Percentiles rank a stretch among this genome's conserved stretches.
Conservation (phyloP, 2,113 vertebrate genomes). For the Cichladusa arquata region DNA sequence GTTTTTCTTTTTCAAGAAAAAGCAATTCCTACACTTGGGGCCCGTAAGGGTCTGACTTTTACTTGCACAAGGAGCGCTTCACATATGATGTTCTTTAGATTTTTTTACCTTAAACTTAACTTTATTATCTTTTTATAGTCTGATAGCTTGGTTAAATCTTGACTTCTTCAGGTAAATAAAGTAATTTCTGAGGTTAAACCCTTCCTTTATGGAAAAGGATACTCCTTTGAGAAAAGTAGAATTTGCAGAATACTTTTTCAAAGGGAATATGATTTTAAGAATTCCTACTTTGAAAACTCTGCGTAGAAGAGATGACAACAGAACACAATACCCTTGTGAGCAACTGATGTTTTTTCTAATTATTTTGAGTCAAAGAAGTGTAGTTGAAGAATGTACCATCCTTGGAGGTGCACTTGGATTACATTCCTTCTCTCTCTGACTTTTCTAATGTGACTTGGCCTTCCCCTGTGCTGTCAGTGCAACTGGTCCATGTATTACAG, state of each 20-base stretch:
- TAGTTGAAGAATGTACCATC: background rate
- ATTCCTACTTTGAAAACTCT: slow-evolving; percentile 17
- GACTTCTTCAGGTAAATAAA: slow-evolving; percentile 1
- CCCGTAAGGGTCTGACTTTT: background rate
- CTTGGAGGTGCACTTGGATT: background rate
- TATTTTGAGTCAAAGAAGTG: background rate
- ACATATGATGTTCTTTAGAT: background rate
- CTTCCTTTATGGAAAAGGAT: background rate
- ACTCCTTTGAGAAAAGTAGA: slow-evolving; percentile 49
- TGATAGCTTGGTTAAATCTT: background rate
- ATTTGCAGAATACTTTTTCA: slow-evolving; percentile 35
- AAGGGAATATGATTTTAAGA: slow-evolving; percentile 20
- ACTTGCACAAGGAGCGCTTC: background rate
- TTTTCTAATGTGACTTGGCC: background rate
- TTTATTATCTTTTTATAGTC: background rate
- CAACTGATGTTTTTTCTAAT: background rate
- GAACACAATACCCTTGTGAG: slow-evolving; percentile 7
- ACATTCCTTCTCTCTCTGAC: background rate
- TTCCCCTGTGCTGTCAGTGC: background rate
- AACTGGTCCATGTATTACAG: background rate
- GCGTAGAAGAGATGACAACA: slow-evolving; percentile 6
- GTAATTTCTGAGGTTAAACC: slow-evolving; percentile 23
- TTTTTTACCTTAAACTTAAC: background rate
- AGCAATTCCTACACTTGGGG: background rate
- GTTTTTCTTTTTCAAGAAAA: background rate